Conservation (phyloP, 2,113 vertebrate species). For the Grammomys surdaster region DNA sequence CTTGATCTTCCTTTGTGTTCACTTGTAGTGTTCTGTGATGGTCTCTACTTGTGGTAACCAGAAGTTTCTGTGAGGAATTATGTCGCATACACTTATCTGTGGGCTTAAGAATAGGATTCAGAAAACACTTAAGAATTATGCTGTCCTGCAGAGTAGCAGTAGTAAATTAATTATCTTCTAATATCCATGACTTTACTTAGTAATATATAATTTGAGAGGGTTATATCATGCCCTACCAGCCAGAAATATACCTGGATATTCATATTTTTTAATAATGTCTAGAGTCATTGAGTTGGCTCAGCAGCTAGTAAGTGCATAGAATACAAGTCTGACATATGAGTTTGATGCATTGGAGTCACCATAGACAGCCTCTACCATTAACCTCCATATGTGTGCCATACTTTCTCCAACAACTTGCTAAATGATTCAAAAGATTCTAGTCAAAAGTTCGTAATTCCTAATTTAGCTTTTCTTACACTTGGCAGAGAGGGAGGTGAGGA, state of each 20-base stretch:
- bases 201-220: not conserved
- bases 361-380: not conserved
- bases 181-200: not conserved
- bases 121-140: not conserved
- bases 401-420: not conserved
- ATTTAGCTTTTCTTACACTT: not conserved
- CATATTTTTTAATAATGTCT: not conserved
- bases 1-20: too few relatives aligned
- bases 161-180: not conserved
- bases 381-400: not conserved
- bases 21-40: too few relatives aligned
- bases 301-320: not conserved
- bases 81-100: not conserved
- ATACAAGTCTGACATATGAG: not conserved
- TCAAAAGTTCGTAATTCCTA: not conserved
- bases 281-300: not conserved
- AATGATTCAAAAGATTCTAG: not conserved
- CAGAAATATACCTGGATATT: not conserved
- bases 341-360: not conserved
- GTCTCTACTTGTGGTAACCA: too few relatives aligned
- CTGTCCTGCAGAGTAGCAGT: not conserved
- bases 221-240: not conserved
- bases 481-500: not conserved
- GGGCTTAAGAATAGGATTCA: not conserved
- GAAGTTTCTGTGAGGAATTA: not conserved